These are phyloP conservation scores for Craterocephalus amniculus DNA, from an alignment of 2,797 vertebrate genomes.

Conservation along the genomic window DNA sequence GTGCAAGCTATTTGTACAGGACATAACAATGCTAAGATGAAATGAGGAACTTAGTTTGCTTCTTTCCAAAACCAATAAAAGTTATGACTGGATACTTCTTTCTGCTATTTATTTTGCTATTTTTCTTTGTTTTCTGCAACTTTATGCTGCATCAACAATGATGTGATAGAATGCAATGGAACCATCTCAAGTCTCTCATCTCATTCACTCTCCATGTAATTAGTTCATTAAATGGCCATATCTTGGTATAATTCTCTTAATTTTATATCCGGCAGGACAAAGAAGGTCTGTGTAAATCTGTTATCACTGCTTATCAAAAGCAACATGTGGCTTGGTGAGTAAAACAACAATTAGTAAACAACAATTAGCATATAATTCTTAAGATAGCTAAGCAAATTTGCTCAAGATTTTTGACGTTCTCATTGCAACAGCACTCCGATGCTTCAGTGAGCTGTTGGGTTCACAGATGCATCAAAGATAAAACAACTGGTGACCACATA, in stretches of 20 bases:
- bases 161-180: not conserved
- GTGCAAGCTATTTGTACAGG: slow-evolving; percentile 83
- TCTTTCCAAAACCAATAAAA: slow-evolving; percentile 88
- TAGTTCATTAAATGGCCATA: not conserved
- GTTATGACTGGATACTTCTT: slow-evolving; percentile 71
- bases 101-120: slow-evolving; percentile 3
- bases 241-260: not conserved
- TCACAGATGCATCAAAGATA: not conserved
- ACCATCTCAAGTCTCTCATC: not conserved
- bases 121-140: slow-evolving; percentile 14
- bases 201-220: not conserved
- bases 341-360: not conserved
- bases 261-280: not conserved
- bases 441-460: no score
- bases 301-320: not conserved
- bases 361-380: no score
- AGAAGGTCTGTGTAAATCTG: not conserved
- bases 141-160: not conserved
- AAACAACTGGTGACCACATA: no score
- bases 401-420: no score
- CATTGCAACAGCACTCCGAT: no score
- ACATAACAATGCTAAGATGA: slow-evolving; percentile 78
- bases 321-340: not conserved
- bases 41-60: slow-evolving; percentile 81
- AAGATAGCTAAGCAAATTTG: no score